phyloP scores from a whole-genome alignment of 2,888 invertebrate genomes.

The Drepanosiphum platanoidis region DNA sequence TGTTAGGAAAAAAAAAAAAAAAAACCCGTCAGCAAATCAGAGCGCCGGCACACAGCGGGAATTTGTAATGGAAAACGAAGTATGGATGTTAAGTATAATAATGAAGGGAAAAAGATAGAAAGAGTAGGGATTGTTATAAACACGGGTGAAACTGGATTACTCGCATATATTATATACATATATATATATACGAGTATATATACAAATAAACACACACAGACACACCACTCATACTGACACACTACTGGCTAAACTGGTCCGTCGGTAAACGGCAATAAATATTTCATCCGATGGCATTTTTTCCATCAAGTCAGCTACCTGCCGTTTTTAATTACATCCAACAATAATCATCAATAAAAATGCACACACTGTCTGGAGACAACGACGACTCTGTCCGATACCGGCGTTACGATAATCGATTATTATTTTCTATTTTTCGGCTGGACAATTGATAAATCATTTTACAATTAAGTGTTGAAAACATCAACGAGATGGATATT shows the following conservation, averaged over 20 bases:
- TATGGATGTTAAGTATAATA: neutral
- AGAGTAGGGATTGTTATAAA: constrained; percentile 30
- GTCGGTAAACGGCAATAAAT: constrained; percentile 50
- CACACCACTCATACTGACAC: constrained; percentile 3
- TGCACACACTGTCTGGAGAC: neutral
- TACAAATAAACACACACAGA: neutral
- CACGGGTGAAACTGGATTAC: constrained; percentile 55
- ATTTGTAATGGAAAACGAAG: constrained; percentile 46
- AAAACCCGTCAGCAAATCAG: constrained; percentile 55
- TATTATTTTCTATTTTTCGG: constrained; percentile 1
- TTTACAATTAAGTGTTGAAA: neutral
- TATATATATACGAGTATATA: neutral
- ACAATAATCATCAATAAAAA: constrained; percentile 26
- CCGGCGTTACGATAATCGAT: neutral
- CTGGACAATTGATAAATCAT: neutral
- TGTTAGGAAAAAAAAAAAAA: neutral
- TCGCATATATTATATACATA: neutral
- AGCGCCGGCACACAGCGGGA: constrained; percentile 33
- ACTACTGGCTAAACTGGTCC: constrained; percentile 49
- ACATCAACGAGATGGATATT: neutral
- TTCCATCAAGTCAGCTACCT: constrained; percentile 9
- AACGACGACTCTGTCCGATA: neutral
- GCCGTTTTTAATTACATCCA: constrained; percentile 45
- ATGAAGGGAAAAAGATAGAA: constrained; percentile 30
- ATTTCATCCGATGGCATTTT: constrained; percentile 29